Percentiles rank a stretch among this genome's conserved stretches.
Evolutionary conservation across 92 coral and sea anemone species (phyloP).

Genomic region (Porites cylindrica): DNA sequence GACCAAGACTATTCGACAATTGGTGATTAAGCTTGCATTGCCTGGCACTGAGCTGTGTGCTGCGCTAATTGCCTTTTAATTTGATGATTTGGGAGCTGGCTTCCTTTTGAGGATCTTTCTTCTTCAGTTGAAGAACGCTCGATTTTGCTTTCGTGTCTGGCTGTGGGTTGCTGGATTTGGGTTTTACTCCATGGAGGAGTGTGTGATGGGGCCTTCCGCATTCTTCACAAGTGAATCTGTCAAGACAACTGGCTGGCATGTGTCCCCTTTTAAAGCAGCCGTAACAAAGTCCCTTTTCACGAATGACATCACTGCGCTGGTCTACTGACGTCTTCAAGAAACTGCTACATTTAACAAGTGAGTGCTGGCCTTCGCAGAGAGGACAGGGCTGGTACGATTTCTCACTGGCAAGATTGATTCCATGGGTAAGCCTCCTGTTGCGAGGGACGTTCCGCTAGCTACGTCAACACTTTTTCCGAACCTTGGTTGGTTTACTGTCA

Average conservation of each 20-base stretch:
- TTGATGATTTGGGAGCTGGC: conserved; percentile 8
- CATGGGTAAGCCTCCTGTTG: not conserved
- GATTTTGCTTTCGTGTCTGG: not conserved
- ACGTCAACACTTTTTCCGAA: not conserved
- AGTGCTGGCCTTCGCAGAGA: conserved; percentile 59
- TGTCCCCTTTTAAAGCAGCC: conserved; percentile 67
- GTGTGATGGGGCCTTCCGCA: conserved; percentile 79
- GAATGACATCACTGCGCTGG: conserved; percentile 46
- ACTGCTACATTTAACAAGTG: conserved; percentile 55
- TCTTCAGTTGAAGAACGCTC: too few relatives aligned
- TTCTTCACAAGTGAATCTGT: conserved; percentile 56
- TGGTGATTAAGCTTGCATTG: conserved; percentile 4
- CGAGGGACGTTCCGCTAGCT: conserved; percentile 25
- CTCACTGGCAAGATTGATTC: conserved; percentile 5
- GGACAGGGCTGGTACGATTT: conserved; percentile 45
- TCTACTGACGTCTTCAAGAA: conserved; percentile 52
- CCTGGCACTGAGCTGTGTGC: not conserved
- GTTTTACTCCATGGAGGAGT: conserved; percentile 65
- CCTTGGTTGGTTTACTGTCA: not conserved
- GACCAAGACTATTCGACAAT: conserved; percentile 57
- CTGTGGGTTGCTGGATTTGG: conserved; percentile 14
- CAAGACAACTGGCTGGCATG: conserved; percentile 54
- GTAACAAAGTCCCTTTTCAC: conserved; percentile 63
- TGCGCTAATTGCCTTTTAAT: not conserved
- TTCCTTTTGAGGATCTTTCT: too few relatives aligned